Conservation (phyloP, 2,888 invertebrate species). For the Sinohyriopsis cumingii region DNA sequence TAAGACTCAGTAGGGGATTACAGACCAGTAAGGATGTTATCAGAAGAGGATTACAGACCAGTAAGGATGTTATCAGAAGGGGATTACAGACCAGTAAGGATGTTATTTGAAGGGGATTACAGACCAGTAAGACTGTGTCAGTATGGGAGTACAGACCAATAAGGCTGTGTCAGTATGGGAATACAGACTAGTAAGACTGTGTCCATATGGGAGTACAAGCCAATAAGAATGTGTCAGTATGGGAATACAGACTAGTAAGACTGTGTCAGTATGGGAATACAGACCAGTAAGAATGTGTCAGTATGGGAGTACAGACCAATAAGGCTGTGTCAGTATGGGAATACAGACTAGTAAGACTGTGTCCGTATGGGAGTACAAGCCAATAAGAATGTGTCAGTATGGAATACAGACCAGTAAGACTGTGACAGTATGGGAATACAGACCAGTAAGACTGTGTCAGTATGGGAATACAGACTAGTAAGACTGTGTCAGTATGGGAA, state of each 20-base stretch:
- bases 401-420: constrained; percentile 78
- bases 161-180: too few relatives aligned
- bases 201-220: constrained; percentile 82
- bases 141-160: constrained; percentile 81
- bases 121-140: constrained; percentile 73
- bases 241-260: constrained; percentile 69
- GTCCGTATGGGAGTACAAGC: too few relatives aligned
- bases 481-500: too few relatives aligned
- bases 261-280: constrained; percentile 81
- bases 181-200: constrained; percentile 69
- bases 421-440: too few relatives aligned
- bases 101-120: too few relatives aligned
- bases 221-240: too few relatives aligned
- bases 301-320: constrained; percentile 36
- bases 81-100: constrained; percentile 79
- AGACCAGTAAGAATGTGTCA: constrained; percentile 72
- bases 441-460: constrained; percentile 75
- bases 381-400: constrained; percentile 77
- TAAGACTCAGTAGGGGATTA: constrained; percentile 82
- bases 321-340: constrained; percentile 80
- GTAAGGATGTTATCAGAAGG: constrained; percentile 78
- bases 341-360: constrained; percentile 77
- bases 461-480: constrained; percentile 79
- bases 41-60: too few relatives aligned
- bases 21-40: constrained; percentile 71